These are phyloP conservation scores for Sebastolobus altivelis DNA, from an alignment of 2,797 vertebrate species.

Conservation along the genomic window DNA sequence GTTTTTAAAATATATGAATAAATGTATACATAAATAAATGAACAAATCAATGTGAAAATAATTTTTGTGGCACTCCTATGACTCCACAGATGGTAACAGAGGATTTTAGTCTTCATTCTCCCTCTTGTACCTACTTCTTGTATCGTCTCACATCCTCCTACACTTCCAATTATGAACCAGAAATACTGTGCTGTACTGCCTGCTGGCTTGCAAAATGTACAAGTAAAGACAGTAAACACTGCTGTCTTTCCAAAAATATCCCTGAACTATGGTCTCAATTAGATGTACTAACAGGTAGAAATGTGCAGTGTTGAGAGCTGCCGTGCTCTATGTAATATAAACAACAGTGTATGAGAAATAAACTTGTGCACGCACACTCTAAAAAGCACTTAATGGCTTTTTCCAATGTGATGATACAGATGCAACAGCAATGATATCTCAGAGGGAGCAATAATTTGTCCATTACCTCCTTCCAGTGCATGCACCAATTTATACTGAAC, in stretches of 20 bases:
- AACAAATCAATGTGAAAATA: too few species aligned
- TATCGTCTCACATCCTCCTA: constrained; percentile 67
- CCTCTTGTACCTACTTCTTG: constrained; percentile 42
- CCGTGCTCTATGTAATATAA: constrained; percentile 31
- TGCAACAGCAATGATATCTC: constrained; percentile 70
- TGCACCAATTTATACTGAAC: constrained; percentile 75
- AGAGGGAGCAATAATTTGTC: constrained; percentile 75
- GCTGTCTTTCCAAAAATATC: constrained; percentile 62
- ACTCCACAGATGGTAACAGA: neutral
- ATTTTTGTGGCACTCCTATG: too few species aligned
- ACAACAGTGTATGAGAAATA: constrained; percentile 46
- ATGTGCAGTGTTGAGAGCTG: constrained; percentile 29
- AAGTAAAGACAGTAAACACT: constrained; percentile 49
- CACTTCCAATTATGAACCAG: constrained; percentile 61
- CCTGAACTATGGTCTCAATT: constrained; percentile 49
- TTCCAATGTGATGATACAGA: constrained; percentile 62
- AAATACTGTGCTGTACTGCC: constrained; percentile 53
- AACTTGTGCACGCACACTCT: constrained; percentile 40
- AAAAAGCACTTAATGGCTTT: constrained; percentile 67
- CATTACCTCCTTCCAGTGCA: constrained; percentile 73
- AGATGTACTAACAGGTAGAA: constrained; percentile 43
- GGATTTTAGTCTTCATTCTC: constrained; percentile 37
- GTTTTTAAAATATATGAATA: too few species aligned
- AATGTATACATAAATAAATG: too few species aligned
- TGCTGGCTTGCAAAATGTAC: constrained; percentile 48